Evolutionary conservation across 2,113 vertebrate species (phyloP).

Genomic region (Scatophagus argus): DNA sequence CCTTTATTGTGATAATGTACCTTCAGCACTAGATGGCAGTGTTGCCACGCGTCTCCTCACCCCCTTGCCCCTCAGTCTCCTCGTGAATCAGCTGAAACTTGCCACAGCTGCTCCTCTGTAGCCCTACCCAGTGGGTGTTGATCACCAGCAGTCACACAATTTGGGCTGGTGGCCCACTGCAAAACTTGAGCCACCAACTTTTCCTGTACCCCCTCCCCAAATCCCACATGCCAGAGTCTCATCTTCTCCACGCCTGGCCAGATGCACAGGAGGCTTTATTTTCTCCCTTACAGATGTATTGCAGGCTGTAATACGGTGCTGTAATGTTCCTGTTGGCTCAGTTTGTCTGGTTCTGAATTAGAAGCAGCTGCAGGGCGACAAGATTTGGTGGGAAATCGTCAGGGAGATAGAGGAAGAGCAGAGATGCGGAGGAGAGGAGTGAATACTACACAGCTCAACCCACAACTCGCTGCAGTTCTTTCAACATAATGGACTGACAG

Average conservation of each 20-base stretch:
- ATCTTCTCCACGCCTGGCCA: slow-evolving; percentile 55
- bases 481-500: slow-evolving; percentile 22
- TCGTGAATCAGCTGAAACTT: slow-evolving; percentile 37
- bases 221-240: slow-evolving; percentile 52
- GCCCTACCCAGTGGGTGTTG: slow-evolving; percentile 59
- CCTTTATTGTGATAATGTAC: slow-evolving; percentile 21
- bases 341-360: slow-evolving; percentile 67
- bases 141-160: slow-evolving; percentile 66
- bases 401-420: slow-evolving; percentile 62
- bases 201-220: slow-evolving; percentile 1
- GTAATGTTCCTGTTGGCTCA: slow-evolving; percentile 71
- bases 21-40: slow-evolving; percentile 78
- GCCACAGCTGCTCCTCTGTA: slow-evolving; percentile 64
- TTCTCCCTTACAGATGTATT: slow-evolving; percentile 77
- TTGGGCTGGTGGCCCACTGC: slow-evolving; percentile 67
- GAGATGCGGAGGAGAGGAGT: slow-evolving; percentile 60
- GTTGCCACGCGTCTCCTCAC: slow-evolving; percentile 34
- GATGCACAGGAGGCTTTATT: slow-evolving; percentile 76
- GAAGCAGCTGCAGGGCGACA: slow-evolving; percentile 76
- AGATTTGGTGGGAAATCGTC: slow-evolving; percentile 60
- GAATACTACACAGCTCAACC: slow-evolving; percentile 32
- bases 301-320: slow-evolving; percentile 50
- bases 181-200: slow-evolving; percentile 66
- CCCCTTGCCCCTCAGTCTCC: neutral
- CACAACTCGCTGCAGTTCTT: slow-evolving; percentile 42